phyloP scores from a whole-genome alignment of 2,888 invertebrate species.

The Calameuta pallipes region DNA sequence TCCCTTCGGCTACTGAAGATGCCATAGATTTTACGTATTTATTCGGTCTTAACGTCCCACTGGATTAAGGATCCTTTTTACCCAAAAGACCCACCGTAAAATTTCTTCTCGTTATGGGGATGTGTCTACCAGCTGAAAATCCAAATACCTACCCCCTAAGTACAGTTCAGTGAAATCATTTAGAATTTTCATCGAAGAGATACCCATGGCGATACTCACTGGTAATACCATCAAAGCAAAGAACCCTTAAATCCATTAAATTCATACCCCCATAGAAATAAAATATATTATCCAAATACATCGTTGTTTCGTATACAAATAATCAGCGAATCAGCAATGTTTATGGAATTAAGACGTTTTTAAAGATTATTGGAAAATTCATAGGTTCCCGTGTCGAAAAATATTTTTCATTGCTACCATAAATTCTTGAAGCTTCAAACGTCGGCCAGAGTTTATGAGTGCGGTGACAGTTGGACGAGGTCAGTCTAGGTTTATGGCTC shows the following conservation, averaged over 20 bases:
- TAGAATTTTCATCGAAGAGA: not conserved
- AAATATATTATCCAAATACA: not conserved
- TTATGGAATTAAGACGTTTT: not conserved
- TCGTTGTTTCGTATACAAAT: not conserved
- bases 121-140: not conserved
- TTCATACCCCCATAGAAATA: slow-evolving; percentile 24
- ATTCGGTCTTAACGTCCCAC: not conserved
- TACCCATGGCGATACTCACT: slow-evolving; percentile 14
- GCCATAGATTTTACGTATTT: not conserved
- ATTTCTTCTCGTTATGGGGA: not conserved
- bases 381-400: not conserved
- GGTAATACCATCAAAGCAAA: slow-evolving; percentile 41
- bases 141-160: not conserved
- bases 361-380: not conserved
- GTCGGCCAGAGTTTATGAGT: not conserved
- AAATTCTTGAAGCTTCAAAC: not conserved
- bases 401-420: not conserved
- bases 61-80: not conserved
- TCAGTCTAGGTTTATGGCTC: not conserved
- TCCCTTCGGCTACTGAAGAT: not conserved
- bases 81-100: not conserved
- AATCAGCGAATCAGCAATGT: not conserved
- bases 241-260: slow-evolving; percentile 30
- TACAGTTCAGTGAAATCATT: not conserved
- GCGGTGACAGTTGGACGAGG: not conserved